These are phyloP conservation scores for Corythaeola cristata DNA, from an alignment of 2,113 vertebrate genomes.

Conservation along the genomic window DNA sequence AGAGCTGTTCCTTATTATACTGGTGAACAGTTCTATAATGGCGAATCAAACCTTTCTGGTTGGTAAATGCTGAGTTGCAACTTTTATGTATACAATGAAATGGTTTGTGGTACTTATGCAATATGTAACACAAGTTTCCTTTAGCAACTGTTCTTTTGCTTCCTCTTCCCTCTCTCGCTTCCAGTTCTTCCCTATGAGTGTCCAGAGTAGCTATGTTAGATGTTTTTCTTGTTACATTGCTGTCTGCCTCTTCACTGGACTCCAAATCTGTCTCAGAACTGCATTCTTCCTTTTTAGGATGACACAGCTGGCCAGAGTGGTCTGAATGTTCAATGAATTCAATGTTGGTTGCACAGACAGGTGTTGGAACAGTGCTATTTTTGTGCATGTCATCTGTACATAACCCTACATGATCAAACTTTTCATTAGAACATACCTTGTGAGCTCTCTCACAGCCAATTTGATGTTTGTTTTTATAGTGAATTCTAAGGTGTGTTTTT, in stretches of 20 bases:
- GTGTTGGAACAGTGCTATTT: constrained; percentile 3
- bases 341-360: neutral
- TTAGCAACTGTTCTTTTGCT: constrained; percentile 89
- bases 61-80: constrained; percentile 90
- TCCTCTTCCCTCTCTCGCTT: constrained; percentile 81
- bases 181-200: constrained; percentile 74
- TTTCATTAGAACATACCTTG: constrained; percentile 71
- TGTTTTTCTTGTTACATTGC: constrained; percentile 51
- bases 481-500: constrained; percentile 85
- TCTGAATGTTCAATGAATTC: constrained; percentile 42
- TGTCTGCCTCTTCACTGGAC: constrained; percentile 77
- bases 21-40: constrained; percentile 91
- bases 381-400: constrained; percentile 60
- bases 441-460: constrained; percentile 76
- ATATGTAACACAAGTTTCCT: constrained; percentile 90
- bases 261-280: constrained; percentile 79
- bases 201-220: constrained; percentile 66
- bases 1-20: constrained; percentile 91
- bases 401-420: constrained; percentile 64
- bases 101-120: constrained; percentile 92
- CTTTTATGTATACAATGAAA: constrained; percentile 95
- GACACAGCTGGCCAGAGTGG: constrained; percentile 52
- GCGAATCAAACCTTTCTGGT: constrained; percentile 89
- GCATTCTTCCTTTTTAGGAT: constrained; percentile 75
- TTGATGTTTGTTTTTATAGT: constrained; percentile 88